Evolutionary conservation across 2,797 vertebrate genomes (phyloP), one percentile per base, ranked within the genome.

Genomic region (Amniataba percoides): DNA sequence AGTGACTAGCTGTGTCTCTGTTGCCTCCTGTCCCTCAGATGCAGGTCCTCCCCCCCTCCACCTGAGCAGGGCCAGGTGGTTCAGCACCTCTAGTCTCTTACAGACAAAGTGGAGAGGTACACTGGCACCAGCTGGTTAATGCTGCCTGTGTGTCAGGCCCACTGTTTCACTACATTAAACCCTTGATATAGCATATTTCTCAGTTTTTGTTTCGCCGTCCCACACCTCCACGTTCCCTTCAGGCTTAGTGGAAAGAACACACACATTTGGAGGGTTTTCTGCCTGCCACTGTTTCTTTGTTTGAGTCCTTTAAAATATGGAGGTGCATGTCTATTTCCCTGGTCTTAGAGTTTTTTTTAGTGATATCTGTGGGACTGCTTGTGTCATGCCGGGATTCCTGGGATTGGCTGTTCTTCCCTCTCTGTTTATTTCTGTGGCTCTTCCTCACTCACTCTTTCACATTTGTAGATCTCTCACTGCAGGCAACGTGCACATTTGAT

Each of bases 41-140:
- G 77, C 93, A 87, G 94, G 89, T 63, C 92, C 82, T 89, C 93
- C 92, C 72, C 86, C 87, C 46, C 88, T 95, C 90, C 86, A 82
- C 67, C 89, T 95, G 92, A 94, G 89, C 94, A 96, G 94, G 87
- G 92, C 89, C 92, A 95, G 86, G 74, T 94, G 95, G 93, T 91
- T 94, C 91, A 96, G 95, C 94, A 95, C 96, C 84, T 94, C 94
- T 90, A 94, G 89, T 87, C 93, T 96, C 83, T 89, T 95, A 88
- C 93, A 94, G 91, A 92, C 92, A 89, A 94, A 95, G 88, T 88
- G 88, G 90, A 95, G 93, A 96, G 95, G 95, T 96, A 95, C 59
- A 76, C 48, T 80, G 75, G 61, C 76, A 58, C 59, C 19, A 58
- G 68, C 25, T 46, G 31, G 52, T 13, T 74, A 65, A 27, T 7